Percentiles rank a stretch among this genome's conserved stretches.
Conservation (phyloP, 2,888 invertebrate species). For the Drosophila fungiperda region DNA sequence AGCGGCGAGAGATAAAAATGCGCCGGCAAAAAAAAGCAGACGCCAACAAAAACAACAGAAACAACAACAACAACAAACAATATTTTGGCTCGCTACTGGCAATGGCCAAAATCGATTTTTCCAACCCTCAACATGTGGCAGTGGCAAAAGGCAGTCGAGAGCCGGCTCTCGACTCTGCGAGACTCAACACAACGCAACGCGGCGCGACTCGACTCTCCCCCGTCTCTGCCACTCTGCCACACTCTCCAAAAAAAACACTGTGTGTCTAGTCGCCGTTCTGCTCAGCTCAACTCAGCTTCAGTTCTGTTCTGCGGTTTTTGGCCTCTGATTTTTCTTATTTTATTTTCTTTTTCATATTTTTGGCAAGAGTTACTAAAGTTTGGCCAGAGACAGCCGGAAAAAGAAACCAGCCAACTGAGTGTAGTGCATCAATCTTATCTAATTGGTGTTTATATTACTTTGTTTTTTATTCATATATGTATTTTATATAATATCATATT, state of each 20-base stretch:
- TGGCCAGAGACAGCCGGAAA: neutral
- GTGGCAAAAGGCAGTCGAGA: slow-evolving; percentile 4
- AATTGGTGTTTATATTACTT: neutral
- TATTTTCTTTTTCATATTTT: neutral
- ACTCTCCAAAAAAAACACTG: neutral
- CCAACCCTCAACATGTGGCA: slow-evolving; percentile 66
- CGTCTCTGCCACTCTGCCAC: neutral
- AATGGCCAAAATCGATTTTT: slow-evolving; percentile 83
- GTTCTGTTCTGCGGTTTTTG: neutral
- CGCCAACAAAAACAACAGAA: slow-evolving; percentile 22
- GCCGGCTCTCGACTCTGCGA: slow-evolving; percentile 23
- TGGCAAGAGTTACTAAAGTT: slow-evolving; percentile 1
- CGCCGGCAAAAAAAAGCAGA: slow-evolving; percentile 58
- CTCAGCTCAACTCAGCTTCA: neutral
- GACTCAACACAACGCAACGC: neutral
- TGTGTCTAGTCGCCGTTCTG: slow-evolving; percentile 22
- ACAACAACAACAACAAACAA: slow-evolving; percentile 17
- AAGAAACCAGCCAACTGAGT: neutral
- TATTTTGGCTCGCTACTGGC: slow-evolving; percentile 22
- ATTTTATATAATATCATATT: neutral
- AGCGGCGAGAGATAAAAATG: slow-evolving; percentile 50
- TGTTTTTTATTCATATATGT: neutral
- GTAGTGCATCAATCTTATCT: neutral
- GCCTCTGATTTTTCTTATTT: slow-evolving; percentile 1
- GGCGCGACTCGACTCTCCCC: slow-evolving; percentile 13